phyloP scores from a whole-genome alignment of 2,113 vertebrate genomes.

The Pituophis catenifer region DNA sequence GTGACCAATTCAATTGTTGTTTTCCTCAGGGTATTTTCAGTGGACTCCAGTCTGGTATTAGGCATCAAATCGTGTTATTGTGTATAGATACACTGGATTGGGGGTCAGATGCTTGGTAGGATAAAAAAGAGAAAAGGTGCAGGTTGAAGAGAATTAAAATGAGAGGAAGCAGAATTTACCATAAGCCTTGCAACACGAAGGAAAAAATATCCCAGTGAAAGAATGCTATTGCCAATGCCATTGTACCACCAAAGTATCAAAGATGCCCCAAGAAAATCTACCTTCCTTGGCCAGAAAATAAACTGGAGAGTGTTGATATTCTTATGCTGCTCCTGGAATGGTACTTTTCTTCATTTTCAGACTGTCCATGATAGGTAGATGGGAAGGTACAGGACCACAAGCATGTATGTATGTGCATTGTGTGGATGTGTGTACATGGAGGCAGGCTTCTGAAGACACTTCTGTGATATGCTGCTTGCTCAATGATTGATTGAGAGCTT shows the following conservation, averaged over 20 bases:
- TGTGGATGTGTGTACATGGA: not conserved
- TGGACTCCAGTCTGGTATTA: not conserved
- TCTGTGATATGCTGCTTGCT: not conserved
- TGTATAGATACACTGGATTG: not conserved
- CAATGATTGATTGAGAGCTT: not conserved
- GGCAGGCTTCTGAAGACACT: not conserved
- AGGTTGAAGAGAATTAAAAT: not conserved
- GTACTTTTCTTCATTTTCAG: not conserved
- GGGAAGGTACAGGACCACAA: not conserved
- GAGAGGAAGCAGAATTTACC: not conserved
- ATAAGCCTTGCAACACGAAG: not conserved
- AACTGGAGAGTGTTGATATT: not conserved
- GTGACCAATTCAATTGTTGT: not conserved
- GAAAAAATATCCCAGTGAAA: not conserved
- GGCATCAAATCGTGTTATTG: not conserved
- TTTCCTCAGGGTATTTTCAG: not conserved
- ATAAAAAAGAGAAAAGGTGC: not conserved
- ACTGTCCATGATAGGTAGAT: not conserved
- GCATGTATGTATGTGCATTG: not conserved
- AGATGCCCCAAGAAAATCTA: not conserved
- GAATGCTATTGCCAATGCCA: not conserved
- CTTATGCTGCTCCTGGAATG: not conserved
- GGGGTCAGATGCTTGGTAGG: not conserved
- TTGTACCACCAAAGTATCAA: not conserved
- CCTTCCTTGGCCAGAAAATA: not conserved